phyloP scores from a whole-genome alignment of 2,113 vertebrate genomes.

The Pseudolaguvia tuberculata region DNA sequence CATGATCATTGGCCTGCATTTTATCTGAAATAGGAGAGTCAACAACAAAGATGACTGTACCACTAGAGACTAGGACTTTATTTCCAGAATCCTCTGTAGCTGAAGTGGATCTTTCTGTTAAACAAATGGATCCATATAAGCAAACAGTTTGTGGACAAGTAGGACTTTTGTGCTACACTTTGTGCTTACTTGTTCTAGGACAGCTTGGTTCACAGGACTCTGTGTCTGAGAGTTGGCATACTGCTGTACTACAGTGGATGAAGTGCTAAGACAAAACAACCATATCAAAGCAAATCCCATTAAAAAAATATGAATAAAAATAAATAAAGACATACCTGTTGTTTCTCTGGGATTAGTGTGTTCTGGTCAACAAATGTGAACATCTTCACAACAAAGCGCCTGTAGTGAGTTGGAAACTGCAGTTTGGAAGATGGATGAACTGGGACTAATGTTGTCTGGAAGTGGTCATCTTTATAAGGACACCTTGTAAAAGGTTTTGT shows the following conservation, averaged over 20 bases:
- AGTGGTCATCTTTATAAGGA: slow-evolving; percentile 62
- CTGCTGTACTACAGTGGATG: slow-evolving; percentile 61
- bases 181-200: slow-evolving; percentile 62
- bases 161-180: not conserved
- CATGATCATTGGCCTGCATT: not conserved
- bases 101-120: slow-evolving; percentile 52
- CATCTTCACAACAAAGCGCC: slow-evolving; percentile 65
- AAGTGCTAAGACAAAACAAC: slow-evolving; percentile 52
- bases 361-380: slow-evolving; percentile 61
- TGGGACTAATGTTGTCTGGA: slow-evolving; percentile 57
- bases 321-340: slow-evolving; percentile 49
- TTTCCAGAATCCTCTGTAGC: slow-evolving; percentile 17
- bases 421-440: slow-evolving; percentile 56
- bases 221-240: slow-evolving; percentile 56
- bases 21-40: not conserved
- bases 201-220: slow-evolving; percentile 58
- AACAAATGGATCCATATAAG: not conserved
- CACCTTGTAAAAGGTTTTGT: slow-evolving; percentile 53
- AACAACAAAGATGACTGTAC: slow-evolving; percentile 51
- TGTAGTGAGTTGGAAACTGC: slow-evolving; percentile 59
- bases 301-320: not conserved
- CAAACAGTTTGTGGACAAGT: not conserved
- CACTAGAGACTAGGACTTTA: slow-evolving; percentile 57
- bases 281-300: not conserved
- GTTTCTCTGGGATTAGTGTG: slow-evolving; percentile 5